Evolutionary conservation across 1,140 invertebrate species (phyloP).

Genomic region (Listronotus oregonensis): DNA sequence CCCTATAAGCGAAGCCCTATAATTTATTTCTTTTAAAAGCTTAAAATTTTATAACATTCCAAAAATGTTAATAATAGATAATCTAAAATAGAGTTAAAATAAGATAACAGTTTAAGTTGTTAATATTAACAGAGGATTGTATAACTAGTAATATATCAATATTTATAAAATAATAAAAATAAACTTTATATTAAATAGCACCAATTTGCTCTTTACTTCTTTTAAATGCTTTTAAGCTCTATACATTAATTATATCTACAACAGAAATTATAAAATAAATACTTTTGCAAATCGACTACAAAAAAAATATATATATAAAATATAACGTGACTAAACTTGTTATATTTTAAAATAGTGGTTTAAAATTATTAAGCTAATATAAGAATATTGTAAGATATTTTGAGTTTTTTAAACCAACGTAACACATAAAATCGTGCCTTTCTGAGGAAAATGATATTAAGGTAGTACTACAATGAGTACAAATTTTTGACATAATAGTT

Average conservation of each 20-base stretch:
- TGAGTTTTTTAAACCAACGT: too few species aligned
- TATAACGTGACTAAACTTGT: not conserved
- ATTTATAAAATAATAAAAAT: constrained; percentile 27
- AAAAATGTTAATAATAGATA: constrained; percentile 43
- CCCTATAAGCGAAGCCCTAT: constrained; percentile 44
- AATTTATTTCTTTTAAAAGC: constrained; percentile 37
- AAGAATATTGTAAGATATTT: too few species aligned
- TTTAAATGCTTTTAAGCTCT: constrained; percentile 25
- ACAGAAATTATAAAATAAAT: constrained; percentile 15
- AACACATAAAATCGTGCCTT: too few species aligned
- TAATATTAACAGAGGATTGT: constrained; percentile 39
- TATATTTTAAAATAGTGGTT: not conserved
- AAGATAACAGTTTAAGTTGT: constrained; percentile 32
- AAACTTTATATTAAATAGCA: constrained; percentile 31
- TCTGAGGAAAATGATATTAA: too few species aligned
- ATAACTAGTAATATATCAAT: constrained; percentile 36
- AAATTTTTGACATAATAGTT: too few species aligned
- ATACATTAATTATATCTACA: constrained; percentile 25
- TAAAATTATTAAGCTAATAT: too few species aligned
- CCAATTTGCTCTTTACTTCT: constrained; percentile 24
- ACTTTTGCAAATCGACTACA: not conserved
- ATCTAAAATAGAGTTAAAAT: constrained; percentile 36
- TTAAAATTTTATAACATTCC: constrained; percentile 46
- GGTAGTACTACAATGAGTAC: too few species aligned
- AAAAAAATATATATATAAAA: not conserved